Conservation (phyloP, 2,797 vertebrate genomes). For the Ceryle rudis region DNA sequence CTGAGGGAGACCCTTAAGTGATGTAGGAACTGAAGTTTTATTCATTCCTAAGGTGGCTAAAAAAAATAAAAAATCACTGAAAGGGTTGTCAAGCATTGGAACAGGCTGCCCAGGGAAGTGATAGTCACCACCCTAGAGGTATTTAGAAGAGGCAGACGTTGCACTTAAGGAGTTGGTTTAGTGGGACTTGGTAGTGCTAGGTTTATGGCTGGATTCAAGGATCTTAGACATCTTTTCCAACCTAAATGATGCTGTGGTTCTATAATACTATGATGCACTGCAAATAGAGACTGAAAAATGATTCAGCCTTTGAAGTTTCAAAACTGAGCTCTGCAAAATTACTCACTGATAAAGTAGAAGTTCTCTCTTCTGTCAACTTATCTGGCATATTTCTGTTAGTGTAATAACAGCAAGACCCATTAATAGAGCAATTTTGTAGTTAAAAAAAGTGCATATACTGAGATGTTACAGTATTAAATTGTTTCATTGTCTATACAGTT, state of each 20-base stretch:
- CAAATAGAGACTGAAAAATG: background rate
- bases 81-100: background rate
- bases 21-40: background rate
- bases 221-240: too few relatives aligned
- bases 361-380: background rate
- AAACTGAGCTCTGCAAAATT: background rate
- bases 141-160: background rate
- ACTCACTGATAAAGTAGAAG: background rate
- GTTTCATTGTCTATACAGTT: background rate
- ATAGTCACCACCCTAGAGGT: background rate
- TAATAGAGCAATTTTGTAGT: background rate
- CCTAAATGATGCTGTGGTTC: background rate
- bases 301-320: background rate
- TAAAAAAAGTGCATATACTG: background rate
- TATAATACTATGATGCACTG: background rate
- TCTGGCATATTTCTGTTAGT: background rate
- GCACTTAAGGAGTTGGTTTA: background rate
- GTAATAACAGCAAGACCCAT: background rate
- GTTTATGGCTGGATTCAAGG: background rate
- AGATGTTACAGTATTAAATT: background rate
- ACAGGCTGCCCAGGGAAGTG: background rate
- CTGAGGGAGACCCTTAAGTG: background rate
- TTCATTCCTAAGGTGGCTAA: background rate
- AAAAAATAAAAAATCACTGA: rapidly evolving
- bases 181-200: background rate